Conservation (phyloP, 2,797 vertebrate species). For the Poeciliopsis turneri region DNA sequence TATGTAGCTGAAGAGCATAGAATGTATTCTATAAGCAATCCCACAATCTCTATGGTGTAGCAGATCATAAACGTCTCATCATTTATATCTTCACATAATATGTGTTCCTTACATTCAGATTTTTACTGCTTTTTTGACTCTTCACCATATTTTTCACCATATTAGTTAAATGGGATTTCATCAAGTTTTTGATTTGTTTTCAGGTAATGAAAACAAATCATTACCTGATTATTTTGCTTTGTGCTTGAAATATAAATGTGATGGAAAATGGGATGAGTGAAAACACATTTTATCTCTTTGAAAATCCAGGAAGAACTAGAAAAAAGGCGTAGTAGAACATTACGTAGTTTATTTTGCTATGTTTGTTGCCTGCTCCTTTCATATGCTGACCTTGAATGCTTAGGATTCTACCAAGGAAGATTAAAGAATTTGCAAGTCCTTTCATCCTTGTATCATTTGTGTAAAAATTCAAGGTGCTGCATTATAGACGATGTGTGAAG, state of each 20-base stretch:
- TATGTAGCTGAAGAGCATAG: neutral
- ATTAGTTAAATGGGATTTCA: conserved; percentile 35
- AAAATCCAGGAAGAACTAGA: neutral
- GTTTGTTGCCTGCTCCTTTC: neutral
- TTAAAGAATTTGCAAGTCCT: conserved; percentile 1
- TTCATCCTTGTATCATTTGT: neutral
- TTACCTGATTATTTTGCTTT: conserved; percentile 37
- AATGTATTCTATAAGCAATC: neutral
- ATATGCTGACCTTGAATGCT: neutral
- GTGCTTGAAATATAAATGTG: conserved; percentile 33
- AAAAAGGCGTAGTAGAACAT: neutral
- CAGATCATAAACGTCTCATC: conserved; percentile 37
- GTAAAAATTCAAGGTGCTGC: neutral
- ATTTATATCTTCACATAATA: conserved; percentile 6
- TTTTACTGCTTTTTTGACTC: conserved; percentile 15
- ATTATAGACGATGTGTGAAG: neutral
- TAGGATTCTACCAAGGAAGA: neutral
- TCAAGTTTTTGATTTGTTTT: conserved; percentile 38
- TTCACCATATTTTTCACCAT: conserved; percentile 27
- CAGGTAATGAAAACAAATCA: no score
- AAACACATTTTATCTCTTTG: conserved; percentile 17
- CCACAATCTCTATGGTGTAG: neutral
- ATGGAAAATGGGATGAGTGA: conserved; percentile 18
- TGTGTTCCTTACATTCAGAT: conserved; percentile 3
- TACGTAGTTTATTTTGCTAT: neutral